A percentile compares a stretch with the other conserved stretches of the same genome.
Conservation (phyloP, 1,140 invertebrate species). For the Papilio glaucus region DNA sequence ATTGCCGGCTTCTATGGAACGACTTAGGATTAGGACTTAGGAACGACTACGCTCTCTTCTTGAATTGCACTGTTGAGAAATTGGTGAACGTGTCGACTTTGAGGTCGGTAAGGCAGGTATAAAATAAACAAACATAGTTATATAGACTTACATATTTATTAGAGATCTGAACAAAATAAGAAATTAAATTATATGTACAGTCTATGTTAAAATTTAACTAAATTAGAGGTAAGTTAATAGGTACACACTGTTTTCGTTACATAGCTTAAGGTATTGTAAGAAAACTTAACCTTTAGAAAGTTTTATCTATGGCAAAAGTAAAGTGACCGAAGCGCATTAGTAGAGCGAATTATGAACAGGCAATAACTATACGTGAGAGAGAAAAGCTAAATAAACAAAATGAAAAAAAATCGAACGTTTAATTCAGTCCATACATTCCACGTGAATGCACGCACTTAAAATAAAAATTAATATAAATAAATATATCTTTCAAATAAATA, state of each 20-base stretch:
- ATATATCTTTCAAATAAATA: slow-evolving; percentile 68
- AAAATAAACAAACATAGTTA: slow-evolving; percentile 48
- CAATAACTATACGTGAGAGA: slow-evolving; percentile 54
- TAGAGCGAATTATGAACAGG: slow-evolving; percentile 55
- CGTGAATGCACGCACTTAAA: slow-evolving; percentile 71
- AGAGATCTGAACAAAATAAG: slow-evolving; percentile 84
- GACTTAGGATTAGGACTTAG: too few species aligned
- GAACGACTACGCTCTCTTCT: too few species aligned
- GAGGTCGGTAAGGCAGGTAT: neutral
- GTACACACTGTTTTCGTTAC: slow-evolving; percentile 77
- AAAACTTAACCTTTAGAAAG: slow-evolving; percentile 57
- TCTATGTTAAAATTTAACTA: slow-evolving; percentile 82
- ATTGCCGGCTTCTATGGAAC: too few species aligned
- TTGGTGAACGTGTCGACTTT: neutral
- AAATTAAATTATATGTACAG: slow-evolving; percentile 84
- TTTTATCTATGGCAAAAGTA: slow-evolving; percentile 70
- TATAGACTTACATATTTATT: slow-evolving; percentile 83
- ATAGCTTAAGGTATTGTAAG: slow-evolving; percentile 70
- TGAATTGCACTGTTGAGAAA: slow-evolving; percentile 31
- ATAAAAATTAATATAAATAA: slow-evolving; percentile 64
- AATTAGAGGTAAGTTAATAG: slow-evolving; percentile 81
- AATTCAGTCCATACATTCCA: slow-evolving; percentile 76
- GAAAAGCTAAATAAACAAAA: slow-evolving; percentile 60
- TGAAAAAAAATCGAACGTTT: slow-evolving; percentile 66
- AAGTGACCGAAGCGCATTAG: slow-evolving; percentile 57